phyloP scores from a whole-genome alignment of 35 echinoderm and acorn worm species.

The Stichopus chloronotus region DNA sequence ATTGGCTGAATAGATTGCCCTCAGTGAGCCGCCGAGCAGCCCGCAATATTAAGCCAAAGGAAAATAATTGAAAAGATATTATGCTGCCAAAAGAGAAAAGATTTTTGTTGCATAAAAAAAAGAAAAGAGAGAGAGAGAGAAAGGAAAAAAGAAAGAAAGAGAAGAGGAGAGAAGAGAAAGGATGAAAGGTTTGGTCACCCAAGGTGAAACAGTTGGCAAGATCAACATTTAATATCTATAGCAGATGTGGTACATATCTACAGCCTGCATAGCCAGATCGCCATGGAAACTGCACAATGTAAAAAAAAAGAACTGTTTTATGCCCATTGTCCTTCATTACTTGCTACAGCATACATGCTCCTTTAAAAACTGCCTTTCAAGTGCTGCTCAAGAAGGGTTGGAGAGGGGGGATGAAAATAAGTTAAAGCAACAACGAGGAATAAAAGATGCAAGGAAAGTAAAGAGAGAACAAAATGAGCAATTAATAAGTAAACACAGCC shows the following conservation, averaged over 20 bases:
- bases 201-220: conserved; percentile 20
- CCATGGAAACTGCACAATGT: too few species aligned
- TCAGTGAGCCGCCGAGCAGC: neutral
- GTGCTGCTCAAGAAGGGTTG: too few species aligned
- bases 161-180: neutral
- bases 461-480: neutral
- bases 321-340: too few species aligned
- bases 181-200: neutral
- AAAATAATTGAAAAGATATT: conserved; percentile 23
- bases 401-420: too few species aligned
- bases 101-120: neutral
- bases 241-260: neutral
- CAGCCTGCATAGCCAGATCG: too few species aligned
- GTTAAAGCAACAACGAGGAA: neutral
- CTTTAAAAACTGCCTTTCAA: too few species aligned
- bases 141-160: neutral
- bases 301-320: too few species aligned
- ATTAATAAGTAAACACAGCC: too few species aligned
- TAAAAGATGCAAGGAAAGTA: neutral
- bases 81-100: neutral
- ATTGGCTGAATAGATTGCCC: conserved; percentile 11
- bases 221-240: conserved; percentile 13
- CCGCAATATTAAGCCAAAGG: neutral
- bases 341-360: too few species aligned
- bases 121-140: neutral